Conservation (phyloP, 2,113 vertebrate species). For the Rhagologus leucostigma region DNA sequence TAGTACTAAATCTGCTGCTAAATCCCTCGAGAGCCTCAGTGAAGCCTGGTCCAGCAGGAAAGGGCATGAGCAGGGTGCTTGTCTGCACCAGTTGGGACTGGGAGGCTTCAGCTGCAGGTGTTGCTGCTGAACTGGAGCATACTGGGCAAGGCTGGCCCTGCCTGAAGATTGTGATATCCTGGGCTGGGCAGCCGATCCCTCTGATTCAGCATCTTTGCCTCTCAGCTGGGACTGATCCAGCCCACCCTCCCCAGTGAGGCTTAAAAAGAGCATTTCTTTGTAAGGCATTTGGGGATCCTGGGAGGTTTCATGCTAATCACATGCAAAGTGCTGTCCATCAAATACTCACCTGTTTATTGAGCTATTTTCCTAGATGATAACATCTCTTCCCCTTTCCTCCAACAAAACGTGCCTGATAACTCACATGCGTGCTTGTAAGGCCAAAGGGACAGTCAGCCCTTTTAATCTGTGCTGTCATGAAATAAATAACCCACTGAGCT, state of each 20-base stretch:
- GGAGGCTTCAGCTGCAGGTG: fast-evolving
- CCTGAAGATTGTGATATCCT: not conserved
- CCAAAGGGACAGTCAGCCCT: not conserved
- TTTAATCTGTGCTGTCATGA: constrained; percentile 48
- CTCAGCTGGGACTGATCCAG: not conserved
- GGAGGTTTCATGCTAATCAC: not conserved
- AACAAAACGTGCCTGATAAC: not conserved
- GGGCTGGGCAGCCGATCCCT: not conserved
- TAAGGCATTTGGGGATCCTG: not conserved
- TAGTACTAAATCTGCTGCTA: not conserved
- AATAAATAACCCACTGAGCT: constrained; percentile 64
- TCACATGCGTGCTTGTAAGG: not conserved
- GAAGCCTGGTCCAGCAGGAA: not conserved
- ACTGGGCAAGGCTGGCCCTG: not conserved
- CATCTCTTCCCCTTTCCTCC: not conserved
- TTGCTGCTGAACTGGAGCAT: not conserved
- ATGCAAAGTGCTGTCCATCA: not conserved
- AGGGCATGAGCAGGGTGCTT: not conserved
- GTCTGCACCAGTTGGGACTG: not conserved
- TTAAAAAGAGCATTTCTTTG: not conserved
- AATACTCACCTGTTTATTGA: not conserved
- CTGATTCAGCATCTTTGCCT: not conserved
- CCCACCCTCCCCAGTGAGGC: not conserved
- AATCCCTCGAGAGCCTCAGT: not conserved
- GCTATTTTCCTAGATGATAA: not conserved